These are phyloP conservation scores for Dusona sp. DNA, from an alignment of 2,888 invertebrate genomes.

Conservation along the genomic window DNA sequence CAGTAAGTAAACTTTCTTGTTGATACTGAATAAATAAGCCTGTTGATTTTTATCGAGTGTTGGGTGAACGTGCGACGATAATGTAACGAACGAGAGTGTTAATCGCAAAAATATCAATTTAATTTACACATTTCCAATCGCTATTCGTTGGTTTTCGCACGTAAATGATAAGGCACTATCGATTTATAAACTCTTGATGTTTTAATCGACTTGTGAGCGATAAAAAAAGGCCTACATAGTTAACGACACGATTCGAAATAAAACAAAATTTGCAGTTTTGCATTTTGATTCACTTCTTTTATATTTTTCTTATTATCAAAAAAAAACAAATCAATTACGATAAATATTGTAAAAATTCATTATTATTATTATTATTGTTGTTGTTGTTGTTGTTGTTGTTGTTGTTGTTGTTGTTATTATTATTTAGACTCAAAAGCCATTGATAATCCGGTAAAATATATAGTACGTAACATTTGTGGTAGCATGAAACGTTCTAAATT, in stretches of 20 bases:
- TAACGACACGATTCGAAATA: background rate
- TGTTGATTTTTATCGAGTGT: conserved; percentile 42
- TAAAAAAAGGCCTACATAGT: background rate
- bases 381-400: too few species aligned
- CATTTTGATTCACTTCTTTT: background rate
- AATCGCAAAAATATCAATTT: conserved; percentile 41
- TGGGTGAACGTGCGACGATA: conserved; percentile 51
- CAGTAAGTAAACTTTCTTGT: background rate
- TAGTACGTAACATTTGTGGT: conserved; percentile 67
- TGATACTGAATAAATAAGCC: background rate
- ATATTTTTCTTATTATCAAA: background rate
- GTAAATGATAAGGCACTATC: conserved; percentile 38
- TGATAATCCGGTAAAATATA: conserved; percentile 45
- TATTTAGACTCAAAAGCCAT: background rate
- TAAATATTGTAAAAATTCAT: background rate
- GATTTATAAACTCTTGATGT: conserved; percentile 21
- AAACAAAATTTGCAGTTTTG: background rate
- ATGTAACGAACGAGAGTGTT: conserved; percentile 45
- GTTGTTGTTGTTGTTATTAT: background rate
- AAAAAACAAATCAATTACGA: background rate
- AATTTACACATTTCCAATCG: conserved; percentile 12
- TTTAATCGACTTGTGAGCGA: conserved; percentile 16
- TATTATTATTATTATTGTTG: too few species aligned
- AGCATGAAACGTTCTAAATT: conserved; percentile 45
- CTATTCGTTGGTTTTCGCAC: conserved; percentile 4